Evolutionary conservation across 92 coral and sea anemone species (phyloP).

Genomic region (Siderastrea siderea): DNA sequence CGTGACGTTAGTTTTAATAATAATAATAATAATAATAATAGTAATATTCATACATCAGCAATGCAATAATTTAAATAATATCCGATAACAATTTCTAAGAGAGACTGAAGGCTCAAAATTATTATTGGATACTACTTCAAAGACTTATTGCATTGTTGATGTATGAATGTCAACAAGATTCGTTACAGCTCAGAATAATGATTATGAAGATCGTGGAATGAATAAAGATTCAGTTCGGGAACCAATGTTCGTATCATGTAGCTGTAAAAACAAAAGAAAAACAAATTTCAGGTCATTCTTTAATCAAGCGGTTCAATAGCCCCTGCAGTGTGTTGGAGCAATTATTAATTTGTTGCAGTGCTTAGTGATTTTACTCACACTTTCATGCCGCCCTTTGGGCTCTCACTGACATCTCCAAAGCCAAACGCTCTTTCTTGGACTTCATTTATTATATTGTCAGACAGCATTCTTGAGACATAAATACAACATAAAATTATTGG

Average conservation of each 20-base stretch:
- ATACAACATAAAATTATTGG: neutral
- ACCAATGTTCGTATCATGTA: slow-evolving; percentile 27
- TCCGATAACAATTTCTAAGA: too few species aligned
- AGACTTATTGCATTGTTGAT: too few species aligned
- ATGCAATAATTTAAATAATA: too few species aligned
- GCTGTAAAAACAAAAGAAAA: neutral
- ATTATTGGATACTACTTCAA: too few species aligned
- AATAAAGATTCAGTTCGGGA: slow-evolving; percentile 17
- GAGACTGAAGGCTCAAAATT: too few species aligned
- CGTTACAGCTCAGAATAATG: slow-evolving; percentile 20
- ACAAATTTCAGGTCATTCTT: neutral
- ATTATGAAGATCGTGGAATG: neutral
- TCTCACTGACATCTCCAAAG: slow-evolving; percentile 7
- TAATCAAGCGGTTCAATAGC: neutral
- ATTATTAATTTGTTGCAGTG: neutral
- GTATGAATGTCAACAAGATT: neutral
- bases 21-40: too few species aligned
- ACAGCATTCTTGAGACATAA: slow-evolving; percentile 1
- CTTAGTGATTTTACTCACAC: neutral
- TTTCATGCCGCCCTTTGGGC: slow-evolving; percentile 3
- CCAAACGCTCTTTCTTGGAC: slow-evolving; percentile 3
- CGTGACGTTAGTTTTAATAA: too few species aligned
- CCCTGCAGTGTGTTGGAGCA: too few species aligned
- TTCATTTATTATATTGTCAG: neutral
- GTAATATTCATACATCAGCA: too few species aligned